phyloP scores from a whole-genome alignment of 1,140 invertebrate species.

The Drosophila yakuba region DNA sequence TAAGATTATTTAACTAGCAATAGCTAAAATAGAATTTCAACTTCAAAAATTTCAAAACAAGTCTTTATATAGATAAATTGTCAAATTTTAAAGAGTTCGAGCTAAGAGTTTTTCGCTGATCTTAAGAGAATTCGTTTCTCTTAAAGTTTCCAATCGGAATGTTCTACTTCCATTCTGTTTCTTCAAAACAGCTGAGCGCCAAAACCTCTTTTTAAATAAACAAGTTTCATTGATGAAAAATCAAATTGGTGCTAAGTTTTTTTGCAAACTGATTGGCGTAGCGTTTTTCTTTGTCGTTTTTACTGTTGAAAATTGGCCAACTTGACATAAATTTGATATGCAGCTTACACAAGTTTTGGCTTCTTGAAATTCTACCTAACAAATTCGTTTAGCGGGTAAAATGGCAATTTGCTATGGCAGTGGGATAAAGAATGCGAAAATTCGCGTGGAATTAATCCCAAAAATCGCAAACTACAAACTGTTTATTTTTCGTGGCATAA shows the following conservation, averaged over 20 bases:
- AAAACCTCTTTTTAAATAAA: neutral
- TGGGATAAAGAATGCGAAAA: conserved; percentile 4
- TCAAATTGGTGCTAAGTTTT: conserved; percentile 32
- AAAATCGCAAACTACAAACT: conserved; percentile 8
- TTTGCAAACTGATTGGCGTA: conserved; percentile 17
- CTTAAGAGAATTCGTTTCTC: neutral
- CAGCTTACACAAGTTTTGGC: conserved; percentile 53
- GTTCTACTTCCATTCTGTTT: too few species aligned
- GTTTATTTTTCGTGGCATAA: conserved; percentile 35
- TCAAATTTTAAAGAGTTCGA: too few species aligned
- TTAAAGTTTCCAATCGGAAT: too few species aligned
- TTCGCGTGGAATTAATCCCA: neutral
- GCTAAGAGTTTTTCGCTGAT: too few species aligned
- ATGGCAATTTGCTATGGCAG: conserved; percentile 15
- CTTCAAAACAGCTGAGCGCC: neutral
- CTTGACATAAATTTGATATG: conserved; percentile 72
- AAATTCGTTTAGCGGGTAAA: conserved; percentile 12
- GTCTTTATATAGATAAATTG: too few species aligned
- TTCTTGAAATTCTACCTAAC: conserved; percentile 19
- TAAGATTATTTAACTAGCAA: too few species aligned
- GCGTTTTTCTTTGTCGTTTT: conserved; percentile 23
- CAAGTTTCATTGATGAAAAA: conserved; percentile 38
- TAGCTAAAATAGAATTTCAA: too few species aligned
- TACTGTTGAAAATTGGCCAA: conserved; percentile 42
- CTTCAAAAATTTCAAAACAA: too few species aligned